Evolutionary conservation across 2,797 vertebrate species (phyloP), one percentile per base, ranked within the genome.

Genomic region (Cryptoblepharus egeriae): DNA sequence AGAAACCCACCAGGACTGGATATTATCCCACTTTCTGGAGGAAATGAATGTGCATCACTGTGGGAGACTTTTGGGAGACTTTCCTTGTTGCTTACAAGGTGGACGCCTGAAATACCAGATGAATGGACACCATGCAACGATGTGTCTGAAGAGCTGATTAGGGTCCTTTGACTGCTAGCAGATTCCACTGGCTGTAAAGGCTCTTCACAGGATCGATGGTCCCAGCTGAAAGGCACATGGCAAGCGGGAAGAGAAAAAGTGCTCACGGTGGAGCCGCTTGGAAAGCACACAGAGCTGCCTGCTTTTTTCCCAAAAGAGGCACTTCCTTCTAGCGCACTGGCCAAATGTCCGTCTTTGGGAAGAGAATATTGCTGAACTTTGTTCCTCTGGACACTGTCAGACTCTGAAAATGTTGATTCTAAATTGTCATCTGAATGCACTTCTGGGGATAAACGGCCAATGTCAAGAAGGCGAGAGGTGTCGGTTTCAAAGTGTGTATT

Each of bases 401-500:
- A n/a, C 69, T 90, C 89, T 74, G 78, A 85, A 80, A 74, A 60
- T 18, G 85, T 39, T 37, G 37, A 75, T 76, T 85, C 58, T 70
- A 80, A 15, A 37, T 78, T 85, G 61, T 84, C 87, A 87, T 92
- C 87, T 45, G 86, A 85, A 75, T 83, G 82, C 30, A 83, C 61
- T 74, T 85, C 88, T 30, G 70, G 63, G 77, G 84, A 84, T 88
- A 88, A 87, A 8, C 9, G 71, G 39, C 4, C n/a, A 35, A 28
- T 9, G 2, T 52, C 42, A 3, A 10, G 32, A n/a, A 75, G 37
- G 42, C 16, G 5, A 7, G n/a, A 28, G 13, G 3, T 1, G 52
- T 28, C 22, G 12, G 30, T 60, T 45, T 28, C 4, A 1, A 42
- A 22, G 61, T 1, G 13, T 5, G 1, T 1, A 6, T 11, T 45